Evolutionary conservation across 2,113 vertebrate genomes (phyloP), one percentile per base, ranked within the genome.

Genomic region (Martes martes): DNA sequence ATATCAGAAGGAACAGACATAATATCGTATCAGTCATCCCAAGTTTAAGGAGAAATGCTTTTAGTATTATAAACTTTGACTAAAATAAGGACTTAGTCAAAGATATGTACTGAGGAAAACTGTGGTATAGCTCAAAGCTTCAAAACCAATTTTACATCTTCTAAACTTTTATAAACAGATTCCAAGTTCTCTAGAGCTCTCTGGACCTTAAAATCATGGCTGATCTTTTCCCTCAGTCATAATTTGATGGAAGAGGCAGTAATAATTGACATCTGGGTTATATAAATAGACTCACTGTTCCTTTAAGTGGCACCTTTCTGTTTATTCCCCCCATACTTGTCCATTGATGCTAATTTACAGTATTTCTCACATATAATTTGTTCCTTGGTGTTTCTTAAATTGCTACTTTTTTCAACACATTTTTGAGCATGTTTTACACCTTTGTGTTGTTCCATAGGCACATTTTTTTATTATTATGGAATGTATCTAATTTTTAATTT

Each of bases 11-110:
- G 80, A 79, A 89, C 89, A 91, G 89, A 86, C 11, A 55, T 73
- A 52, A 59, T n/a, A 91, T 84, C 94, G 11, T 89, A 98, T 88
- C 73, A 71, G 50, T 74, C 23, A 36, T 92, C 26, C 91, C 33
- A 50, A 16, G 6, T 2, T 4, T 90, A 95, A 33, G 50, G 28
- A 95, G 57, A 88, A 97, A 78, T 83, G 0, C 4, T 84, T 91
- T 81, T 57, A 73, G 36, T 14, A 73, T 71, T 71, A 69, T 61
- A 7, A 92, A 78, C 6, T 96, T 93, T 8, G 0, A n/a, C 79
- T 94, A 74, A 87, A 92, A 69, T 84, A 26, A 79, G 26, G 5
- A 74, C 13, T 95, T 79, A 79, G 4, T 74, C 13, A 59, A 94
- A 74, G 11, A 19, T 71, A 50, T 26, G 3, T 55, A 3, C 52